Conservation (phyloP, 1,140 invertebrate species). For the Musca domestica region DNA sequence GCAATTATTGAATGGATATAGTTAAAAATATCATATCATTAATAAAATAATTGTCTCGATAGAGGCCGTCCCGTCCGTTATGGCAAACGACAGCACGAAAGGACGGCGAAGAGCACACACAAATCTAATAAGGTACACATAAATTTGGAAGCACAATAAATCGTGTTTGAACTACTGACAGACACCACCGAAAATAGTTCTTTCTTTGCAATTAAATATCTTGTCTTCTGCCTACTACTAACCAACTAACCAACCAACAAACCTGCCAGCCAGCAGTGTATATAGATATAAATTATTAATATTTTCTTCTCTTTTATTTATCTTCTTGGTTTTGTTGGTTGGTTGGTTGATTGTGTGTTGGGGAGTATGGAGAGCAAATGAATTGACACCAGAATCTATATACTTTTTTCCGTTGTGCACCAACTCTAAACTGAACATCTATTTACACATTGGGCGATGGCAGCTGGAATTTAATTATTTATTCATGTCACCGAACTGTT, state of each 20-base stretch:
- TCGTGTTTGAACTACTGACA: no score
- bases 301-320: constrained; percentile 22
- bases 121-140: background rate
- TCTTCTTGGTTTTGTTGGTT: constrained; percentile 15
- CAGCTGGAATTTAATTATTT: background rate
- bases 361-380: background rate
- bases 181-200: constrained; percentile 9
- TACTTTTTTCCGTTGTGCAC: background rate
- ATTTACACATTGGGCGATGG: no score
- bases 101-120: background rate
- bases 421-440: no score
- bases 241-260: background rate
- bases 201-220: constrained; percentile 14
- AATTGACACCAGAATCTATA: constrained; percentile 12
- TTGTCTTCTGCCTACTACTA: no score
- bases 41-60: constrained; percentile 1
- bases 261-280: background rate
- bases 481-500: background rate
- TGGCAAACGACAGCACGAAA: no score
- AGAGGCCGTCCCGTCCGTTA: no score
- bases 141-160: background rate
- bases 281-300: constrained; percentile 19
- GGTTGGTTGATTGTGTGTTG: background rate
- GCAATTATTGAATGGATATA: constrained; percentile 13
- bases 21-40: constrained; percentile 17